Conservation (phyloP, 2,888 invertebrate species). For the Exephanes ischioxanthus region DNA sequence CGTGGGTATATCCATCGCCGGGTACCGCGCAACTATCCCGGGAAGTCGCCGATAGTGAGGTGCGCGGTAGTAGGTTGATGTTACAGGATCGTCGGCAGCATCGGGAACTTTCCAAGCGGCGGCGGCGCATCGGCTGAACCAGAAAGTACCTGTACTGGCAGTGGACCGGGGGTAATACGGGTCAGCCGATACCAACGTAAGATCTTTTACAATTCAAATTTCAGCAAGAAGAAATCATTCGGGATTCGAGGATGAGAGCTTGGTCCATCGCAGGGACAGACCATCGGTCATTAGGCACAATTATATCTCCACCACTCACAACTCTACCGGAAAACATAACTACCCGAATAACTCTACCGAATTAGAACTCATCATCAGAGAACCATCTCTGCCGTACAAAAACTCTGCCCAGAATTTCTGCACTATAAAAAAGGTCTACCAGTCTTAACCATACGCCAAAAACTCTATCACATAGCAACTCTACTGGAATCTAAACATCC, state of each 20-base stretch:
- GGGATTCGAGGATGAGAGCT: not conserved
- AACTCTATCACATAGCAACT: no score
- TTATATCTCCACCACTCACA: no score
- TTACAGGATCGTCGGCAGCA: constrained; percentile 4
- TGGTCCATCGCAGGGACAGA: no score
- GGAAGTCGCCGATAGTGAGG: constrained; percentile 60
- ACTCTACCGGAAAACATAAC: no score
- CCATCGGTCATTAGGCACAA: no score
- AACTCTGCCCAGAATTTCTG: no score
- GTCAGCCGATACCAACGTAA: not conserved
- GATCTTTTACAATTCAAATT: not conserved
- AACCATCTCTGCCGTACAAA: no score
- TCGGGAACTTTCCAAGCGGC: constrained; percentile 18
- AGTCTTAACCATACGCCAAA: no score
- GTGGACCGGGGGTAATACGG: not conserved
- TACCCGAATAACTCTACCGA: no score
- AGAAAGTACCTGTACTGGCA: not conserved
- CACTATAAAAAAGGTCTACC: no score
- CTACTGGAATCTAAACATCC: no score
- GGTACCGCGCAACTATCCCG: constrained; percentile 58
- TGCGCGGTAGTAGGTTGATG: constrained; percentile 30
- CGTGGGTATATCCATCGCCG: constrained; percentile 62
- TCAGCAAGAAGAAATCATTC: not conserved
- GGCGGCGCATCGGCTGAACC: not conserved
- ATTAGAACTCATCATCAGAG: no score